Evolutionary conservation across 2,888 invertebrate genomes (phyloP), one percentile per base, ranked within the genome.

Genomic region (Ernsta delagoae): DNA sequence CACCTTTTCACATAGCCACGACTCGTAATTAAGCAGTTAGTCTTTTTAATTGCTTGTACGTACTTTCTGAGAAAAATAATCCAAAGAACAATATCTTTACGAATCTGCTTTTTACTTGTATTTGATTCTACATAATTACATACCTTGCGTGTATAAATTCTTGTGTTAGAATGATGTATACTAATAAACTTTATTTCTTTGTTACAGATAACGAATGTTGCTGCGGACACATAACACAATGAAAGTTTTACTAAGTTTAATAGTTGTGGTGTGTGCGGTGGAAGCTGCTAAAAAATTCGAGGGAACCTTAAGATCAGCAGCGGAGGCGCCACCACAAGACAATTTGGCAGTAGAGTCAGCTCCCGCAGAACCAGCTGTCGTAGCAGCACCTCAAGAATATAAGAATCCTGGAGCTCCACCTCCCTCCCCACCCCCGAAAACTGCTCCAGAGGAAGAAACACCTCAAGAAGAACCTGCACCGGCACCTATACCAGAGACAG

Each of bases 221-320:
- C 90, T 87, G 89, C 90, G 91, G 77, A 77, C 80, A 77, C 81
- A 83, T 77, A 83, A 78, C 75, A 92, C 85, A 83, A 93, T 93
- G 93, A 87, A 90, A 86, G 81, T 92, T 79, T 77, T 92, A 79
- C 80, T 92, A 73, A 89, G 90, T 87, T 82, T 93, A 82, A 80
- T 91, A 80, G 82, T 92, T 84, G 84, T 90, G 78, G 90, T 84
- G 75, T 91, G 83, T 77, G 89, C 90, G 74, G 92, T 83, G 16
- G 90, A 92, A 61, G 93, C 89, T 71, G 92, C 92, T 60, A 92
- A 92, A 82, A 92, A 90, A 77, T 93, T 93, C 72, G 92, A 91
- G 78, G 91, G 92, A 72, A 90, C 91, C 65, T 81, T 93, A 73
- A 83, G 92, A 80, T 89, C 90, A 70, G 92, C 92, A 70, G 92